These are phyloP conservation scores for Chiroxiphia lanceolata DNA, from an alignment of 2,797 vertebrate species.

Conservation along the genomic window DNA sequence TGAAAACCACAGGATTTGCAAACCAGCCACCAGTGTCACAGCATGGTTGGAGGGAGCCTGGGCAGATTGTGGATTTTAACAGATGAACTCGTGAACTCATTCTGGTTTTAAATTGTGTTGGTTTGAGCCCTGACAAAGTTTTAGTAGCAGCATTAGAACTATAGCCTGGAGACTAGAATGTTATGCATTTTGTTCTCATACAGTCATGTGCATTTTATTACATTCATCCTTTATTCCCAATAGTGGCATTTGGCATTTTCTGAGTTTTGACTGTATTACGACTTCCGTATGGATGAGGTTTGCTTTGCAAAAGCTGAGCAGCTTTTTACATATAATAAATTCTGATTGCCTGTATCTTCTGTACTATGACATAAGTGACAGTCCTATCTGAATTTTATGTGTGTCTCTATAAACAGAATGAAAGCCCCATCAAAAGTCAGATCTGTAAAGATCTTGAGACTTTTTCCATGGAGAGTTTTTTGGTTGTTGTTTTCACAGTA, in stretches of 20 bases:
- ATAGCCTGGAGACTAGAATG: not conserved
- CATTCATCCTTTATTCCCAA: not conserved
- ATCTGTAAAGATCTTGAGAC: not conserved
- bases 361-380: not conserved
- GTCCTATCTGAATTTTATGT: not conserved
- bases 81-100: not conserved
- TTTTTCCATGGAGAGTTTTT: not conserved
- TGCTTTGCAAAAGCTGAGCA: not conserved
- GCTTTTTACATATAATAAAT: not conserved
- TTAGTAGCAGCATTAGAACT: not conserved
- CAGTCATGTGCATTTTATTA: not conserved
- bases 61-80: not conserved
- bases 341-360: not conserved
- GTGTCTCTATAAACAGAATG: not conserved
- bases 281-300: not conserved
- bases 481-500: not conserved
- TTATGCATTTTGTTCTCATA: accelerated
- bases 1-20: not conserved
- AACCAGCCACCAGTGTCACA: not conserved
- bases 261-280: not conserved
- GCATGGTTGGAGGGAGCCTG: not conserved
- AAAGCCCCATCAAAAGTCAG: accelerated
- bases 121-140: not conserved
- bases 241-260: not conserved
- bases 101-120: not conserved